Evolutionary conservation across 2,797 vertebrate species (phyloP).

Genomic region (Halcyon badia): DNA sequence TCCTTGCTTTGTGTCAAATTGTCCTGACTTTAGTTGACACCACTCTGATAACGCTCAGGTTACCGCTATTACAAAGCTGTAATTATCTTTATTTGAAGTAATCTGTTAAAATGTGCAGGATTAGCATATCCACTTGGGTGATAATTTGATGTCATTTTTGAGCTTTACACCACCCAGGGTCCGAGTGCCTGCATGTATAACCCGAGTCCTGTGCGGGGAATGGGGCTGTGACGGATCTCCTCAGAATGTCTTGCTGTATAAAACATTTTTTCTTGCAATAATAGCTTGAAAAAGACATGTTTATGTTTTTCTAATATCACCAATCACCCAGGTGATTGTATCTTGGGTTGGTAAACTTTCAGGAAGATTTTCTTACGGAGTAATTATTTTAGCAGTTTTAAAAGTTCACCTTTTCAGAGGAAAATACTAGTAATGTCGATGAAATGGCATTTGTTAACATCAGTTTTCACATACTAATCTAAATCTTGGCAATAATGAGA

Average conservation of each 20-base stretch:
- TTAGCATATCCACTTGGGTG: background rate
- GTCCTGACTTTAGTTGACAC: background rate
- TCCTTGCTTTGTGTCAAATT: background rate
- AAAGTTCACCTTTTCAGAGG: background rate
- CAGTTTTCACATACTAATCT: background rate
- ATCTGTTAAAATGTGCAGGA: background rate
- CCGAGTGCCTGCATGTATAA: accelerated
- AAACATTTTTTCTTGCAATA: background rate
- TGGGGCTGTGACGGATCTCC: background rate
- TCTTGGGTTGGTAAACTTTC: background rate
- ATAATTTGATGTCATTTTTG: background rate
- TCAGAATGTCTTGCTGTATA: background rate
- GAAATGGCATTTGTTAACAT: background rate
- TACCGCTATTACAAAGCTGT: background rate
- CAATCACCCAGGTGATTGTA: background rate
- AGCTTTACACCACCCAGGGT: background rate
- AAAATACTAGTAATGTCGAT: background rate
- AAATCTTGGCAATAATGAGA: background rate
- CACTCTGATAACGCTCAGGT: background rate
- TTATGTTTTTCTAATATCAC: background rate
- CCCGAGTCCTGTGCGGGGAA: background rate
- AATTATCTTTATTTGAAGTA: background rate
- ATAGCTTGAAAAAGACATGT: background rate
- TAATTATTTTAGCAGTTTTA: background rate
- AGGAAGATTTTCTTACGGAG: background rate